Evolutionary conservation across 92 coral and sea anemone species (phyloP).

Genomic region (Micromussa lordhowensis): DNA sequence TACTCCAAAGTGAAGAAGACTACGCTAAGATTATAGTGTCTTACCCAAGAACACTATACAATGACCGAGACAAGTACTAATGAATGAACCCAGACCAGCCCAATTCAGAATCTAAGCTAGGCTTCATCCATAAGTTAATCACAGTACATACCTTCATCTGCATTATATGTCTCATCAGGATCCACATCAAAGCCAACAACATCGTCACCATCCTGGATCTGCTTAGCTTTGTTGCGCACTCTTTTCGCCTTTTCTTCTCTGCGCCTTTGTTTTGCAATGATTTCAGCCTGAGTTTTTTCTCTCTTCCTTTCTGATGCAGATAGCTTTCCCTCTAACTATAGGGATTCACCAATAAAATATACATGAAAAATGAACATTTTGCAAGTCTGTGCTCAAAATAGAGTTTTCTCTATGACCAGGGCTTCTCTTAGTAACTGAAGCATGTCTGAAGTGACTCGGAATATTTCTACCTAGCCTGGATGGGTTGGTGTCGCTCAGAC

Average conservation of each 20-base stretch:
- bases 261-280: constrained; percentile 73
- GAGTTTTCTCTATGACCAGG: too few species aligned
- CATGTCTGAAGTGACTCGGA: not conserved
- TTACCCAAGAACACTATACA: too few species aligned
- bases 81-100: not conserved
- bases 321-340: constrained; percentile 74
- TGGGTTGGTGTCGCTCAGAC: not conserved
- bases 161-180: constrained; percentile 88
- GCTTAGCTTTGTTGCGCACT: constrained; percentile 78
- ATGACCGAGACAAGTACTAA: too few species aligned
- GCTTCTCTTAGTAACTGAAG: too few species aligned
- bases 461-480: not conserved
- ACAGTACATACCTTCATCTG: constrained; percentile 70
- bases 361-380: not conserved
- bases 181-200: constrained; percentile 70
- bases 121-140: not conserved
- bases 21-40: too few species aligned
- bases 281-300: constrained; percentile 72
- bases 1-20: not conserved
- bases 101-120: not conserved
- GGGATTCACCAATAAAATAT: not conserved
- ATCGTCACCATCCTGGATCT: constrained; percentile 76
- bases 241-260: constrained; percentile 85
- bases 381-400: not conserved
- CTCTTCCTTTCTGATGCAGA: constrained; percentile 79